These are phyloP conservation scores for Chrysodeixis includens DNA, from an alignment of 2,888 invertebrate genomes.

Conservation along the genomic window DNA sequence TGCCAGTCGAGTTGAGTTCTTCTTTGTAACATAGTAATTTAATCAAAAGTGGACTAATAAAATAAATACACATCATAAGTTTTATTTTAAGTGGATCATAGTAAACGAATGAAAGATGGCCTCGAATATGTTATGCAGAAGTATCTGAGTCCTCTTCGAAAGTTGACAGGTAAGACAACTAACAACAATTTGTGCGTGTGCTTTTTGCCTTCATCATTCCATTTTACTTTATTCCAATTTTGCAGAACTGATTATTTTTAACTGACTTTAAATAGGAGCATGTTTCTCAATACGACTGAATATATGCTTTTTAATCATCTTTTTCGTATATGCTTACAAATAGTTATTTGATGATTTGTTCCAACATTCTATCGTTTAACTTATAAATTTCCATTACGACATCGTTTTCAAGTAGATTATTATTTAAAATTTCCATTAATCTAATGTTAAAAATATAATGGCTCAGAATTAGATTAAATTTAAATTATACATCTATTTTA, in stretches of 20 bases:
- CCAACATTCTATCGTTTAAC: too few species aligned
- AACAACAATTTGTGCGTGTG: not conserved
- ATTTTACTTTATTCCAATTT: not conserved
- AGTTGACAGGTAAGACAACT: slow-evolving; percentile 59
- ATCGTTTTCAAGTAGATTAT: too few species aligned
- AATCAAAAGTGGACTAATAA: not conserved
- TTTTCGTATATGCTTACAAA: too few species aligned
- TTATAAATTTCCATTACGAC: too few species aligned
- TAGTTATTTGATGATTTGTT: too few species aligned
- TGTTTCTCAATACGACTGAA: too few species aligned
- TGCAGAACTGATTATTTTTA: not conserved
- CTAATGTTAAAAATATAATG: too few species aligned
- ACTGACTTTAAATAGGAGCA: too few species aligned
- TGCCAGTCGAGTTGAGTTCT: not conserved
- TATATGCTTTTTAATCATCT: too few species aligned
- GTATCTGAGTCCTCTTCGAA: slow-evolving; percentile 61
- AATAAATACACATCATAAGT: not conserved
- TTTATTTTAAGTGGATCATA: slow-evolving; percentile 35
- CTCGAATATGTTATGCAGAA: slow-evolving; percentile 56
- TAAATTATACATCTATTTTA: too few species aligned
- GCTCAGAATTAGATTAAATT: too few species aligned
- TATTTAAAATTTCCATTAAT: too few species aligned
- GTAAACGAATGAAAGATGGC: slow-evolving; percentile 34
- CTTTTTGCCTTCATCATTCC: not conserved
- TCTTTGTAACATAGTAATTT: not conserved